phyloP scores from a whole-genome alignment of 2,113 vertebrate species.

The Gadus chalcogrammus region DNA sequence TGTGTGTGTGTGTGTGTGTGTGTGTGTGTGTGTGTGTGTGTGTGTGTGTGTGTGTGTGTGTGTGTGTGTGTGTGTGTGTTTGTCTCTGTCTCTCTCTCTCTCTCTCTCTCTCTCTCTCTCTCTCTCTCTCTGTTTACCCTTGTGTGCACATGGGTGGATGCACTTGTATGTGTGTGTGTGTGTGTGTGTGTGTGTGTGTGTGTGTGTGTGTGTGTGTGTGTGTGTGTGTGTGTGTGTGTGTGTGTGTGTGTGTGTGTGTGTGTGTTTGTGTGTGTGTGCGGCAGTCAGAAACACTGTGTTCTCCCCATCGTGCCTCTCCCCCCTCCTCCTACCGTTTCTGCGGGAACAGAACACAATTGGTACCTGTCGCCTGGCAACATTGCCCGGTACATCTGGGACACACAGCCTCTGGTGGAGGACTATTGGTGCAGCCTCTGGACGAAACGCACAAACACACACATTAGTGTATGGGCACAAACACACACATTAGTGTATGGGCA shows the following conservation, averaged over 20 bases:
- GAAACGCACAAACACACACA: not conserved
- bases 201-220: not conserved
- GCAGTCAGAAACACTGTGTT: conserved; percentile 60
- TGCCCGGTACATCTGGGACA: conserved; percentile 62
- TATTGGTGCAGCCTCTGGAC: not conserved
- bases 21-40: too few species aligned
- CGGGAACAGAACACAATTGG: conserved; percentile 70
- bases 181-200: conserved; percentile 6
- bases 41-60: too few species aligned
- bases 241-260: conserved; percentile 7
- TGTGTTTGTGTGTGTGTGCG: conserved; percentile 16
- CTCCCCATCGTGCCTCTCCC: conserved; percentile 60
- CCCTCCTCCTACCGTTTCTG: conserved; percentile 60
- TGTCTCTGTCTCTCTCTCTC: too few species aligned
- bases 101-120: too few species aligned
- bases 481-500: not conserved
- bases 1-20: too few species aligned
- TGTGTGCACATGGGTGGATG: too few species aligned
- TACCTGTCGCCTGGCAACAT: conserved; percentile 76
- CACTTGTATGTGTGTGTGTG: too few species aligned
- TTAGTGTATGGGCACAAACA: not conserved
- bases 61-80: too few species aligned
- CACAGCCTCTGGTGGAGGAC: conserved; percentile 43
- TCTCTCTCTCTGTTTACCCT: too few species aligned
- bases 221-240: not conserved